Base-by-base conservation (phyloP, 2,888 invertebrate species). In the Tetranychus truncatus region DNA sequence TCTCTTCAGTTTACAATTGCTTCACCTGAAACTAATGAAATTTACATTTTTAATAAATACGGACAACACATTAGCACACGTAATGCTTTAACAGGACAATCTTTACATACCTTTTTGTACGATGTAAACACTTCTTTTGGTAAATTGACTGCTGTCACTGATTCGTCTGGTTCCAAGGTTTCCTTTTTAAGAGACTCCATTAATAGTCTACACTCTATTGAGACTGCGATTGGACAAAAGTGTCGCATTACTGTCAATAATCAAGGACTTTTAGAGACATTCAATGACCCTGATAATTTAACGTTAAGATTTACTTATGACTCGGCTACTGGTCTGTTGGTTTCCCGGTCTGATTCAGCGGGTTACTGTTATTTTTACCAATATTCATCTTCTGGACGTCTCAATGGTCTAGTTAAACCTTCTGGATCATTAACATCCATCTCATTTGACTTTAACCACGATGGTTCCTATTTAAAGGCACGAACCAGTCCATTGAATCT, bases 1-100 rank as follows among this genome's bases (percentile, higher is more conserved):
- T 72, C 78, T 72, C 90, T 92, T 55, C 91, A 93, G 82, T 95
- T 93, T 79, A 90, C 92, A 82, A 93, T 97, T 80, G 91, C 93
- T 1, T 93, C 91, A 82, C 91, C 95, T 67, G 24, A 80, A 78
- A 3, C 78, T 77, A 91, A 93, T 79, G 96, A 97, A 84, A 87
- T 95, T 77, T 94, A 93, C 81, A 90, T 92, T 1, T 94, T 94
- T 83, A 94, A 94, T 83, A 87, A 91, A 15, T 79, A 94, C 81
- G 97, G 99, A 1, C 95, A 96, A 82, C 99, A 99, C 83, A 90
- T 92, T 45, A 90, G 91, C 45, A 96, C 96, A 1, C 91, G 91
- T 82, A 95, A 95, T 83, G 85, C 95, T 76, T 66, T 72, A 3
- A 81, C 83, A 78, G 93, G 92, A 73, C 92, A 92, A 84, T 91